These are phyloP conservation scores for Sturnus vulgaris DNA, from an alignment of 2,113 vertebrate genomes.

Conservation along the genomic window DNA sequence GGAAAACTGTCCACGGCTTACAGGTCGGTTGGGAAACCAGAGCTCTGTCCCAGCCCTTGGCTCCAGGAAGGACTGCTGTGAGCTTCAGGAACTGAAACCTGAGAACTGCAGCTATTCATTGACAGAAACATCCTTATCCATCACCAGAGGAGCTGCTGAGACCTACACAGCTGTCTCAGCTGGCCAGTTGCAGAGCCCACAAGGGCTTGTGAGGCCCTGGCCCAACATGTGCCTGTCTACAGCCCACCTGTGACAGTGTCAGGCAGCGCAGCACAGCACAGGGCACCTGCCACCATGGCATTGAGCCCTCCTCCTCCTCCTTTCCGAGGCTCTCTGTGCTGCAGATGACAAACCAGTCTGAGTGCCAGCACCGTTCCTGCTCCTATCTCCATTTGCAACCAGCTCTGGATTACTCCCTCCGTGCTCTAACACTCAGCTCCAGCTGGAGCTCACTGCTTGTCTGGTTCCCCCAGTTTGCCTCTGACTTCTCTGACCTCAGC, in stretches of 20 bases:
- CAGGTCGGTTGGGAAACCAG: neutral
- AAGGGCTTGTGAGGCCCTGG: neutral
- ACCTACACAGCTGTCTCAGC: neutral
- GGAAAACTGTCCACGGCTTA: neutral
- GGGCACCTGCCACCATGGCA: neutral
- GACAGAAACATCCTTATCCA: neutral
- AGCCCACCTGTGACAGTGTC: rapidly evolving
- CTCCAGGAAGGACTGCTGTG: neutral
- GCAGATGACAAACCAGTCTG: neutral
- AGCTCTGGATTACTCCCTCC: neutral
- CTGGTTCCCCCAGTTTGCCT: neutral
- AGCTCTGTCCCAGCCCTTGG: neutral
- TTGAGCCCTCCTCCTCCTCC: neutral
- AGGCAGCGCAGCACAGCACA: neutral
- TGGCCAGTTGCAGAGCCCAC: neutral
- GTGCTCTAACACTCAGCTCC: rapidly evolving
- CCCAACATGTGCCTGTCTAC: rapidly evolving
- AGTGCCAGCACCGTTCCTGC: rapidly evolving
- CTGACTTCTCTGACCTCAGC: neutral
- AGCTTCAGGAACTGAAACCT: neutral
- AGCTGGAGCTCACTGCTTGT: neutral
- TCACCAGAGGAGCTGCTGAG: neutral
- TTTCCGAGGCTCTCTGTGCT: neutral
- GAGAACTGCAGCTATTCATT: neutral
- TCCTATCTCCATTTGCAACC: rapidly evolving